phyloP scores from a whole-genome alignment of 92 coral and sea anemone species.

The Porites cylindrica region DNA sequence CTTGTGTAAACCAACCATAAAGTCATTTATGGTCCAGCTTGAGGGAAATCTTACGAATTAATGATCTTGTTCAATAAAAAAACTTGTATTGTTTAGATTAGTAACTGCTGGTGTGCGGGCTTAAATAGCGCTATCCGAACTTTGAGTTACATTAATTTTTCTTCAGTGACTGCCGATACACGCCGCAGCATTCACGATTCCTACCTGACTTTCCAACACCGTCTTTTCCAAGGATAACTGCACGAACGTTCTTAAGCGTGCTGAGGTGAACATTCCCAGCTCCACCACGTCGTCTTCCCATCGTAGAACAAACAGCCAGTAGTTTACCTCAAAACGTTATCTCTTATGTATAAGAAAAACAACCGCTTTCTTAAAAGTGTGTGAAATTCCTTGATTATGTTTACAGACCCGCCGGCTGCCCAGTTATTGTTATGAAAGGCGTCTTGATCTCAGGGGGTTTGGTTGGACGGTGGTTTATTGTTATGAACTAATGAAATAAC shows the following conservation, averaged over 20 bases:
- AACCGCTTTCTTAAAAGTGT: background rate
- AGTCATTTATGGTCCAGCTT: too few species aligned
- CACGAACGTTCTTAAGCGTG: conserved; percentile 74
- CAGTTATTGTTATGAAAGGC: background rate
- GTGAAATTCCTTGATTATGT: background rate
- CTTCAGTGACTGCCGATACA: background rate
- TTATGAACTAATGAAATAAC: background rate
- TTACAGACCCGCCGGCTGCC: conserved; percentile 18
- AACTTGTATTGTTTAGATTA: too few species aligned
- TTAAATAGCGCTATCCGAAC: too few species aligned
- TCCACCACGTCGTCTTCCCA: conserved; percentile 46
- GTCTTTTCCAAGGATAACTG: conserved; percentile 88
- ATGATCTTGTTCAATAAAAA: too few species aligned
- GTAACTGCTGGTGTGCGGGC: too few species aligned
- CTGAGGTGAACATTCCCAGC: conserved; percentile 54
- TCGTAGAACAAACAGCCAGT: conserved; percentile 3
- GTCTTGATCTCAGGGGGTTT: conserved; percentile 25
- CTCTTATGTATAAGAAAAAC: background rate
- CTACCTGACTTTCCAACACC: conserved; percentile 92
- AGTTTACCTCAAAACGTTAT: background rate
- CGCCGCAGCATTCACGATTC: background rate
- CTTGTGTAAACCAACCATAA: too few species aligned
- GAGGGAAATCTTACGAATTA: too few species aligned
- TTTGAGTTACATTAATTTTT: background rate
- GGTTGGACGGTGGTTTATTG: background rate